phyloP scores from a whole-genome alignment of 2,113 vertebrate genomes.

The Cyprinus carpio region DNA sequence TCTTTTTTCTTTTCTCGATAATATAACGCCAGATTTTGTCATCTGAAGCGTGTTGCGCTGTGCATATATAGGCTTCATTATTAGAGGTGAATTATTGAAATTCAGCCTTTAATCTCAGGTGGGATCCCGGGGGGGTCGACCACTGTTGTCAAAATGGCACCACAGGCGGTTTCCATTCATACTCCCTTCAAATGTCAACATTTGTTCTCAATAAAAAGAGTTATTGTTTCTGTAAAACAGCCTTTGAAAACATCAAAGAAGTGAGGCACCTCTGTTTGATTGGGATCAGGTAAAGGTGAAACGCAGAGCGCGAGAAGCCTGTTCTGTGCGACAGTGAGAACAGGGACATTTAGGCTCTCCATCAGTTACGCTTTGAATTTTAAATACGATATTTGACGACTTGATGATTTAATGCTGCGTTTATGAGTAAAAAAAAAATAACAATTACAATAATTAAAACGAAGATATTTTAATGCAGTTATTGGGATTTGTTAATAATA shows the following conservation, averaged over 20 bases:
- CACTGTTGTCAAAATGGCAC: slow-evolving; percentile 77
- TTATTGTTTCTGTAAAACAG: slow-evolving; percentile 86
- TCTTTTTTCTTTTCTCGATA: not conserved
- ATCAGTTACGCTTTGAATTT: not conserved
- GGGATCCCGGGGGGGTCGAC: slow-evolving; percentile 72
- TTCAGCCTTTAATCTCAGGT: slow-evolving; percentile 84
- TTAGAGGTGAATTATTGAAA: slow-evolving; percentile 80
- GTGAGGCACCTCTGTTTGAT: slow-evolving; percentile 71
- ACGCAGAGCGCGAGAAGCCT: not conserved
- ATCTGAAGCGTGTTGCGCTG: not conserved
- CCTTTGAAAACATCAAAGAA: slow-evolving; percentile 76
- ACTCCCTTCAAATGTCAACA: slow-evolving; percentile 84
- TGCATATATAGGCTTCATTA: slow-evolving; percentile 61
- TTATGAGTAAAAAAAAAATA: not conserved
- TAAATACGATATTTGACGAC: not conserved
- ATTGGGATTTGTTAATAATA: not conserved
- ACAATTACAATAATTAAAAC: not conserved
- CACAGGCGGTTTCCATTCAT: slow-evolving; percentile 72
- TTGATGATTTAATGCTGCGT: not conserved
- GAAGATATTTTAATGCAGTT: not conserved
- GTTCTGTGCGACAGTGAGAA: not conserved
- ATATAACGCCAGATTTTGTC: not conserved
- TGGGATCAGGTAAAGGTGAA: slow-evolving; percentile 50
- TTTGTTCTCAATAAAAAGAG: slow-evolving; percentile 88
- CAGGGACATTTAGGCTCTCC: not conserved